Conservation (phyloP, 30 jellyfish, hydroid and myxozoan genomes). For the Chrysaora quinquecirrha region DNA sequence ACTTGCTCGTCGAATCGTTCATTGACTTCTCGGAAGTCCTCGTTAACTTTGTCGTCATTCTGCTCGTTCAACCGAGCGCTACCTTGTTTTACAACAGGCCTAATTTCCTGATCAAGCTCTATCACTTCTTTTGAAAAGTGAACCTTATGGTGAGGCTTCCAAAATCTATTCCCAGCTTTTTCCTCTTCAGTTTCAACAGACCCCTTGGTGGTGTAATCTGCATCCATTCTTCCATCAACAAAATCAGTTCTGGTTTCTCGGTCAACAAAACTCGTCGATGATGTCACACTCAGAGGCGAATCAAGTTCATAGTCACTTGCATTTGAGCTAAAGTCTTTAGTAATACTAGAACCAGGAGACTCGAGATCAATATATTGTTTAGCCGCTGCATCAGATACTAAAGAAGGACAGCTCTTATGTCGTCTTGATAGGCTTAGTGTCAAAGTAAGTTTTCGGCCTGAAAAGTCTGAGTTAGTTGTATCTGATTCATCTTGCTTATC, state of each 20-base stretch:
- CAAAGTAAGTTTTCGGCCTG: not conserved
- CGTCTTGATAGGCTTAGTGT: not conserved
- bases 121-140: not conserved
- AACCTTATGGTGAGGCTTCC: not conserved
- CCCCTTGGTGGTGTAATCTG: not conserved
- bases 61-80: too few relatives aligned
- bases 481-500: not conserved
- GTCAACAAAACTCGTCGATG: conserved; percentile 37
- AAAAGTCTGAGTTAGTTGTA: not conserved
- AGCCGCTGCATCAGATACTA: conserved; percentile 1
- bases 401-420: conserved; percentile 68
- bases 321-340: conserved; percentile 26
- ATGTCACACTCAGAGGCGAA: conserved; percentile 32
- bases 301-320: conserved; percentile 46
- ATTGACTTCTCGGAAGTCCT: too few relatives aligned
- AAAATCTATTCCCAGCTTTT: not conserved
- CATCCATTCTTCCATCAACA: not conserved
- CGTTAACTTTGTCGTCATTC: not conserved
- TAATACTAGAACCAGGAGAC: conserved; percentile 2
- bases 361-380: conserved; percentile 1
- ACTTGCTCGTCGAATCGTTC: too few relatives aligned
- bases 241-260: not conserved
- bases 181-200: not conserved
- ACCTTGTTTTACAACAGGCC: too few relatives aligned
- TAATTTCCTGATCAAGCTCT: not conserved